Percentiles rank a stretch among this genome's conserved stretches.
phyloP scores from a whole-genome alignment of 2,888 invertebrate genomes.

The Scrobipalpa costella region DNA sequence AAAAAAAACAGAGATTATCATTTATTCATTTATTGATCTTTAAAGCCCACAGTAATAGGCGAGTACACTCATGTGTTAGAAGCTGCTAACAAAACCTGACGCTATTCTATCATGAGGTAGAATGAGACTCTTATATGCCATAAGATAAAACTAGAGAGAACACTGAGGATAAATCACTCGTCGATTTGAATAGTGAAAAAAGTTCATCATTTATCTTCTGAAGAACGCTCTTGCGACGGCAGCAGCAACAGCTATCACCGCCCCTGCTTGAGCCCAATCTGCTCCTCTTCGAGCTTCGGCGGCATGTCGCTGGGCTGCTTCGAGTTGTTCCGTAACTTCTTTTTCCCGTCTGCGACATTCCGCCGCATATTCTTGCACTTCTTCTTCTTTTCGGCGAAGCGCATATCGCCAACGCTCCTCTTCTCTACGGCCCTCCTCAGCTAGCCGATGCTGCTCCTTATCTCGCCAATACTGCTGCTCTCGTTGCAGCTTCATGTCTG shows the following conservation, averaged over 20 bases:
- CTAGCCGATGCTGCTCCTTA: constrained; percentile 12
- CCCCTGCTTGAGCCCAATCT: constrained; percentile 23
- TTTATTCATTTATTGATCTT: constrained; percentile 25
- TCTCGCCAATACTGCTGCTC: too few relatives aligned
- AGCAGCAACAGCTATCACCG: constrained; percentile 20
- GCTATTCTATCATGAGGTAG: constrained; percentile 20
- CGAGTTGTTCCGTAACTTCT: constrained; percentile 25
- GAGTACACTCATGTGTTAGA: constrained; percentile 22
- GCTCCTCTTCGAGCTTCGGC: constrained; percentile 28
- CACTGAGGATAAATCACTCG: too few relatives aligned
- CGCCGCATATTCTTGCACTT: constrained; percentile 26
- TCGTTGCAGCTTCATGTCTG: too few relatives aligned
- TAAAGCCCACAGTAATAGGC: constrained; percentile 20
- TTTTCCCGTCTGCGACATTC: constrained; percentile 26
- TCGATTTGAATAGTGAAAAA: constrained; percentile 25
- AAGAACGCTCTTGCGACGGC: constrained; percentile 25
- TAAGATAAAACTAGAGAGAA: too few relatives aligned
- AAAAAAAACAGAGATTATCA: constrained; percentile 25
- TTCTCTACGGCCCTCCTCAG: constrained; percentile 19
- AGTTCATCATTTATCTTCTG: constrained; percentile 23
- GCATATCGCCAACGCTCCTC: constrained; percentile 26
- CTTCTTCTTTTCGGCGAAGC: constrained; percentile 28
- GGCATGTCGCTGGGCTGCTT: constrained; percentile 26
- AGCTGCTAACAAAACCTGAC: constrained; percentile 24
- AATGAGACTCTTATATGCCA: too few relatives aligned